phyloP scores from a whole-genome alignment of 1,140 invertebrate genomes.

The Drosophila novamexicana region DNA sequence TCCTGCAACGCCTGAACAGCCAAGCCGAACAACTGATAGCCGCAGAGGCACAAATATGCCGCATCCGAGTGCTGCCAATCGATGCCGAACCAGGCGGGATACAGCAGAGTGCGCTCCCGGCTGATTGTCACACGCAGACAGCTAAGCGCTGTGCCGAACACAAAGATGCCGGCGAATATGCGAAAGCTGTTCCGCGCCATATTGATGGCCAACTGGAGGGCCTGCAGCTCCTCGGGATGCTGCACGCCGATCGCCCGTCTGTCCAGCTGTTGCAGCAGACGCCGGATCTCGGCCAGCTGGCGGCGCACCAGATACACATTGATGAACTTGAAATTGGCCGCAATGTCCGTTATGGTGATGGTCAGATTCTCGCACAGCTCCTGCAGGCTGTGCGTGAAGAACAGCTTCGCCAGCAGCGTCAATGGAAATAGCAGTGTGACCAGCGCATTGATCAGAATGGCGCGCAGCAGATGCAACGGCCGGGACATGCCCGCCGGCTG shows the following conservation, averaged over 20 bases:
- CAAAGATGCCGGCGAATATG: conserved; percentile 61
- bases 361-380: conserved; percentile 74
- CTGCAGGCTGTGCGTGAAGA: conserved; percentile 54
- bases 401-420: conserved; percentile 57
- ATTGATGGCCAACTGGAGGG: conserved; percentile 36
- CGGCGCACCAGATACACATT: conserved; percentile 67
- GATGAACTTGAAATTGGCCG: conserved; percentile 71
- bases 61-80: conserved; percentile 51
- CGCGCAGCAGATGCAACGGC: conserved; percentile 19
- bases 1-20: conserved; percentile 68
- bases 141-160: conserved; percentile 66
- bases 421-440: conserved; percentile 71
- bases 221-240: conserved; percentile 39
- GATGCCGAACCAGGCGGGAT: conserved; percentile 72
- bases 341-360: conserved; percentile 72
- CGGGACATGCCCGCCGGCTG: conserved; percentile 7
- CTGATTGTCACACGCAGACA: conserved; percentile 52
- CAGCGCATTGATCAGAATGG: conserved; percentile 48
- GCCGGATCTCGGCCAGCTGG: conserved; percentile 49
- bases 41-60: conserved; percentile 40
- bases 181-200: conserved; percentile 45
- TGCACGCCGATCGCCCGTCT: conserved; percentile 16
- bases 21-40: conserved; percentile 67
- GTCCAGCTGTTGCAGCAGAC: conserved; percentile 47
- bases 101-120: conserved; percentile 50